Conservation (phyloP, 2,113 vertebrate species). For the Catharus fuscescens region DNA sequence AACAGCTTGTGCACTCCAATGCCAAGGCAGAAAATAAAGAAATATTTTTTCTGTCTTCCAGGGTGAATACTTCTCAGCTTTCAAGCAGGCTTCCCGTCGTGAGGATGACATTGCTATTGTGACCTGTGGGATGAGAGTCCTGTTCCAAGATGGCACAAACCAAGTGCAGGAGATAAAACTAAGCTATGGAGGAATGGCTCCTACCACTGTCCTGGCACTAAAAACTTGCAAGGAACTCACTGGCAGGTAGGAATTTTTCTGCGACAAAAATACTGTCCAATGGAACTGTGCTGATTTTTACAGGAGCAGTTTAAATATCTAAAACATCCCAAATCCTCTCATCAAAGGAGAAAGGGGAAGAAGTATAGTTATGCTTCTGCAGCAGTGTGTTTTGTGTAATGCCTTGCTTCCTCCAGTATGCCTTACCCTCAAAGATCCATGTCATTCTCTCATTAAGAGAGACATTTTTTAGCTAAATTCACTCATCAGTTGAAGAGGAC, state of each 20-base stretch:
- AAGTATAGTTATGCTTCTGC: background rate
- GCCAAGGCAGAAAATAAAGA: background rate
- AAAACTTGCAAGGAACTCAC: conserved; percentile 78
- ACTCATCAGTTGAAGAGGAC: background rate
- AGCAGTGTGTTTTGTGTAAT: background rate
- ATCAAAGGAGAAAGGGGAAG: background rate
- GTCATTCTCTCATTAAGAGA: background rate
- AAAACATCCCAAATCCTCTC: background rate
- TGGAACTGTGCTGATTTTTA: background rate
- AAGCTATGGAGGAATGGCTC: conserved; percentile 93
- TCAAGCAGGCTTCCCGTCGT: conserved; percentile 90
- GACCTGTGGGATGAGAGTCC: conserved; percentile 89
- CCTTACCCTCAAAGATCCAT: background rate
- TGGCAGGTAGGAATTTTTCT: conserved; percentile 75
- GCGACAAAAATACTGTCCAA: background rate
- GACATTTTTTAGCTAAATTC: background rate
- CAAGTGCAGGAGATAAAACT: conserved; percentile 81
- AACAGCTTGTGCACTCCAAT: background rate
- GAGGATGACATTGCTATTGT: conserved; percentile 97
- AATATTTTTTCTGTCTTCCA: conserved; percentile 45
- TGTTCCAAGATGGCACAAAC: conserved; percentile 75
- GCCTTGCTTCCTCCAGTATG: background rate
- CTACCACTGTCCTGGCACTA: conserved; percentile 83
- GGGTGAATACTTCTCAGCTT: conserved; percentile 91
- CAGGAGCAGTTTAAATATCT: background rate